These are phyloP conservation scores for Eubasilissa regina DNA, from an alignment of 1,140 invertebrate genomes.

Conservation along the genomic window DNA sequence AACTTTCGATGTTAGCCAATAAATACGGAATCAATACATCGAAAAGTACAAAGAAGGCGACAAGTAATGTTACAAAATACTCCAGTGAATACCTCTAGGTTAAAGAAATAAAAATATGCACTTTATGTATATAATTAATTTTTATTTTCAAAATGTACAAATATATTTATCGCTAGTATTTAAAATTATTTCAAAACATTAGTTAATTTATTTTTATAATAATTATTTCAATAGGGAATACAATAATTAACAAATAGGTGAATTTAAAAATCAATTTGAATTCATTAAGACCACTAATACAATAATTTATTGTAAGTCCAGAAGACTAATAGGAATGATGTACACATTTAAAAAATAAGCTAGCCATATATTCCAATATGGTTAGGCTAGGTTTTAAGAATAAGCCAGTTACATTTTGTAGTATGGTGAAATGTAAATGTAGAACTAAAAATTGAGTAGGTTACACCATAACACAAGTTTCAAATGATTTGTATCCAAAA, in stretches of 20 bases:
- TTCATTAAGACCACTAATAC: too few species aligned
- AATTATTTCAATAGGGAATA: too few species aligned
- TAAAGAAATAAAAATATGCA: slow-evolving; percentile 14
- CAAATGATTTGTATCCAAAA: too few species aligned
- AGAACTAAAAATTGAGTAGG: too few species aligned
- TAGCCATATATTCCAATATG: neutral
- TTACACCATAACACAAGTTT: too few species aligned
- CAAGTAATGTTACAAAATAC: slow-evolving; percentile 71
- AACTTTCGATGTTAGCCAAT: slow-evolving; percentile 67
- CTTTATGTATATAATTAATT: slow-evolving; percentile 23
- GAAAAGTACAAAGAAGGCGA: slow-evolving; percentile 67
- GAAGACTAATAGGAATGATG: slow-evolving; percentile 12
- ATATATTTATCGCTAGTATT: slow-evolving; percentile 18
- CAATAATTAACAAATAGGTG: too few species aligned
- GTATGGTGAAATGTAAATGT: too few species aligned
- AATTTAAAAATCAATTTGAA: too few species aligned
- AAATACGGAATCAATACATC: slow-evolving; percentile 66
- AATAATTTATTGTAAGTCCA: neutral
- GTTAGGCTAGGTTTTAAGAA: too few species aligned
- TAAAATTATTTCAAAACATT: neutral
- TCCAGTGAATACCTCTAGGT: slow-evolving; percentile 72
- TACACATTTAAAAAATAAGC: neutral
- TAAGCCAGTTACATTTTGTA: too few species aligned
- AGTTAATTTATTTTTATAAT: neutral
- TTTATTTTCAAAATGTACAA: slow-evolving; percentile 33